These are phyloP conservation scores for Dolichallabes microphthalmus DNA, from an alignment of 2,113 vertebrate species.

Conservation along the genomic window DNA sequence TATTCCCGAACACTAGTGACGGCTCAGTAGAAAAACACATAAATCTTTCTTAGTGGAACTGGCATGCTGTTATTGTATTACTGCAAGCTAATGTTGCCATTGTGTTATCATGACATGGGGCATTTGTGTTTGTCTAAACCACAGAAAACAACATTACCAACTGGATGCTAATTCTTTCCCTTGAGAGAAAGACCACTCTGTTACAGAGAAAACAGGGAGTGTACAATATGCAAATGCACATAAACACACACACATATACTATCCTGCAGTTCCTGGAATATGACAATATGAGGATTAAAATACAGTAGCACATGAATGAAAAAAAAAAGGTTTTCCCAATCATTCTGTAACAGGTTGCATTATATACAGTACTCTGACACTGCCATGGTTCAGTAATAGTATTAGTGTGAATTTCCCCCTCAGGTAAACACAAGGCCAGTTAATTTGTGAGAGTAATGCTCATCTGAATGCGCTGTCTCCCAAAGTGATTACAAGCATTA, in stretches of 20 bases:
- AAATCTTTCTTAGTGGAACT: conserved; percentile 47
- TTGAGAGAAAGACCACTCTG: conserved; percentile 1
- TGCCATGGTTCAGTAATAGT: neutral
- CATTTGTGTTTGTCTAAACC: conserved; percentile 37
- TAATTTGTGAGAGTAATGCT: conserved; percentile 4
- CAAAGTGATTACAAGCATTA: conserved; percentile 28
- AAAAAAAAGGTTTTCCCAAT: neutral
- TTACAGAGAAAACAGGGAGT: conserved; percentile 11
- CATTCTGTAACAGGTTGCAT: neutral
- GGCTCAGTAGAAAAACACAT: conserved; percentile 40
- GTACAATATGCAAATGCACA: conserved; percentile 7
- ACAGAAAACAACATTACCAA: conserved; percentile 40
- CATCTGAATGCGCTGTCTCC: neutral
- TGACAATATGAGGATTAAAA: neutral
- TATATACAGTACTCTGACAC: neutral
- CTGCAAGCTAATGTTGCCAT: conserved; percentile 31
- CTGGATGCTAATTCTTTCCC: conserved; percentile 21
- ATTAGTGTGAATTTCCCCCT: neutral
- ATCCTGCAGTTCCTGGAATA: neutral
- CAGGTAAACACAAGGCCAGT: neutral
- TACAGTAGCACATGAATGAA: neutral
- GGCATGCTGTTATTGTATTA: conserved; percentile 48
- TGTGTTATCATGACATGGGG: conserved; percentile 33
- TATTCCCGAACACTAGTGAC: conserved; percentile 31
- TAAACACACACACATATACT: neutral